Percentiles rank a stretch among this genome's conserved stretches.
Conservation (phyloP, 2,888 invertebrate genomes). For the Nesidiocoris tenuis region DNA sequence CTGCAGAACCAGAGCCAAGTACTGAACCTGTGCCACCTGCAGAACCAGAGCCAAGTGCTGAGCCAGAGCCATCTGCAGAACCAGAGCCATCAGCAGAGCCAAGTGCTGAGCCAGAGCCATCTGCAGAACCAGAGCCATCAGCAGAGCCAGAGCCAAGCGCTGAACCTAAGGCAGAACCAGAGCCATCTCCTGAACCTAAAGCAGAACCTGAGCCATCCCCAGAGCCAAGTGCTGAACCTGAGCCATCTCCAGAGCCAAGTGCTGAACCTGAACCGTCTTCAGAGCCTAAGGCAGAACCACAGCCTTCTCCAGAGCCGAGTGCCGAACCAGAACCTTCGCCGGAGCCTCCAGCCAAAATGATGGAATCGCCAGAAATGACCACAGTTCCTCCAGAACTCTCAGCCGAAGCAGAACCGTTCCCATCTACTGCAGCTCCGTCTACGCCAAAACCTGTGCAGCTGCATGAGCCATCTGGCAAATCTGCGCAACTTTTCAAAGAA, state of each 20-base stretch:
- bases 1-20: slow-evolving; percentile 48
- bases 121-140: slow-evolving; percentile 51
- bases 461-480: neutral
- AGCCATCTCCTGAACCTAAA: slow-evolving; percentile 50
- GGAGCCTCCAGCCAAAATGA: slow-evolving; percentile 45
- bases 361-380: slow-evolving; percentile 49
- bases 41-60: slow-evolving; percentile 42
- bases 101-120: slow-evolving; percentile 48
- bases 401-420: slow-evolving; percentile 49
- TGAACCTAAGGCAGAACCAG: slow-evolving; percentile 51
- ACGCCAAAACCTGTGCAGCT: neutral
- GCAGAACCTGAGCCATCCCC: slow-evolving; percentile 53
- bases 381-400: slow-evolving; percentile 51
- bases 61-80: slow-evolving; percentile 29
- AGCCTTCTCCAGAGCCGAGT: slow-evolving; percentile 48
- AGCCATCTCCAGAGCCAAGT: slow-evolving; percentile 50
- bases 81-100: slow-evolving; percentile 47
- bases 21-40: slow-evolving; percentile 51
- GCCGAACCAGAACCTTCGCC: slow-evolving; percentile 49
- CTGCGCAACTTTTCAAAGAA: neutral
- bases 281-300: slow-evolving; percentile 45
- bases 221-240: slow-evolving; percentile 51
- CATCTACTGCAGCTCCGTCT: slow-evolving; percentile 10
- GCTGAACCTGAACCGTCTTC: slow-evolving; percentile 51
- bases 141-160: slow-evolving; percentile 49